Percentiles rank a stretch among this genome's conserved stretches.
These are phyloP conservation scores for Chaenocephalus aceratus DNA, from an alignment of 2,113 vertebrate genomes.

Conservation along the genomic window DNA sequence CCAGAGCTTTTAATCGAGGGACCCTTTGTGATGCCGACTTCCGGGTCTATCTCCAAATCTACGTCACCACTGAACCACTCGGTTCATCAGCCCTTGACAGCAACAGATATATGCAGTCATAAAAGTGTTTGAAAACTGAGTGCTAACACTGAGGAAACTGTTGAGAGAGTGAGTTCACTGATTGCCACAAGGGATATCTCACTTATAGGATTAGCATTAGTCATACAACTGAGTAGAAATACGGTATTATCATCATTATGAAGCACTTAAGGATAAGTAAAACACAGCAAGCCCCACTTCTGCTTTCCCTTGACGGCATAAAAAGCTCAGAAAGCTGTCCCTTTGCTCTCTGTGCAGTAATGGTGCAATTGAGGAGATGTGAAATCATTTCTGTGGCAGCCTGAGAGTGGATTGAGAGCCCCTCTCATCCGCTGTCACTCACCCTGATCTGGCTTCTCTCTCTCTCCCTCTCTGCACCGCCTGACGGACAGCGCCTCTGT, in stretches of 20 bases:
- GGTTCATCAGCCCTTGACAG: conserved; percentile 31
- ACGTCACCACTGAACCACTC: too few species aligned
- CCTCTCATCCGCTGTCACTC: conserved; percentile 73
- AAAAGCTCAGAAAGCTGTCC: conserved; percentile 51
- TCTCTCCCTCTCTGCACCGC: conserved; percentile 32
- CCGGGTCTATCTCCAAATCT: too few species aligned
- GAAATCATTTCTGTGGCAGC: conserved; percentile 64
- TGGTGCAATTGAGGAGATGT: conserved; percentile 58
- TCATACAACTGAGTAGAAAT: conserved; percentile 36
- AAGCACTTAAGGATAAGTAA: conserved; percentile 56
- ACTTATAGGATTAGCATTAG: conserved; percentile 54
- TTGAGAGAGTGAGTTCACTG: conserved; percentile 18
- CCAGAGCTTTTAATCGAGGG: too few species aligned
- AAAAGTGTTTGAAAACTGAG: conserved; percentile 36
- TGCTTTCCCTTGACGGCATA: conserved; percentile 30
- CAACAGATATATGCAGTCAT: conserved; percentile 17
- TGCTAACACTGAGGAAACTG: neutral
- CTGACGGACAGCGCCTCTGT: conserved; percentile 63
- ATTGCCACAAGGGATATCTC: conserved; percentile 51
- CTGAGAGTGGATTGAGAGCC: conserved; percentile 64
- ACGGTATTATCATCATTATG: conserved; percentile 38
- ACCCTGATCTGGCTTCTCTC: conserved; percentile 49
- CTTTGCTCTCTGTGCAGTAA: conserved; percentile 49
- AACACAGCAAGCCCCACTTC: conserved; percentile 30
- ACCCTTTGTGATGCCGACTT: too few species aligned